Evolutionary conservation across 2,113 vertebrate species (phyloP), one percentile per base, ranked within the genome.

Genomic region (Arvicanthis niloticus): DNA sequence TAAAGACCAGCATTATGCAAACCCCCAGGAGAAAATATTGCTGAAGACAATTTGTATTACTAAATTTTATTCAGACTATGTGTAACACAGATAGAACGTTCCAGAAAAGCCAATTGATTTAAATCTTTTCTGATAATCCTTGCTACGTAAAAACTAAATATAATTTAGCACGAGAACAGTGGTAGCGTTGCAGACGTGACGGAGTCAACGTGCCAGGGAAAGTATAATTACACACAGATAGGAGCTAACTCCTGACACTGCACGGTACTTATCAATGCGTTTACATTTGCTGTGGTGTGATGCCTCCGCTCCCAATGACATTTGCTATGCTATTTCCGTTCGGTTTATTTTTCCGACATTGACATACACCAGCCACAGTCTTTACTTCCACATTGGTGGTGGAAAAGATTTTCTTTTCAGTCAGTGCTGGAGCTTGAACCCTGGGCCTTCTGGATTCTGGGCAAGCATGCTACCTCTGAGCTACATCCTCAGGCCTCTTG

Each of bases 81-180:
- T 76, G 65, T 84, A 91, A 89, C 68, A 40, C 45, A 91, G 58
- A 58, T 21, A 89, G 72, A 94, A 62, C 16, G 75, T 40, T 72
- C 7, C 34, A 91, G 75, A 91, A 84, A 91, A 94, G 12, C 37
- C 84, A 89, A 73, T 1, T 82, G 73, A 91, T 80, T 88, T 97
- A 88, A 95, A 78, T 84, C 75, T 85, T 60, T 89, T 48, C 82
- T 48, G 67, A 95, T 91, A 93, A 94, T 72, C 90, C 65, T 77
- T 90, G 80, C 72, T 96, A 93, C 37, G 34, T 92, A 93, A 93
- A 94, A 96, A 88, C 37, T 70, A 94, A 76, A 86, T 45, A 75
- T 53, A 87, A 58, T 80, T 93, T 82, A 84, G 89, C 68, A 91
- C 8, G 56, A 82, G 70, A 88, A 91, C 5, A 88, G 65, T 76